phyloP scores from a whole-genome alignment of 2,797 vertebrate genomes.

The Myotis myotis region DNA sequence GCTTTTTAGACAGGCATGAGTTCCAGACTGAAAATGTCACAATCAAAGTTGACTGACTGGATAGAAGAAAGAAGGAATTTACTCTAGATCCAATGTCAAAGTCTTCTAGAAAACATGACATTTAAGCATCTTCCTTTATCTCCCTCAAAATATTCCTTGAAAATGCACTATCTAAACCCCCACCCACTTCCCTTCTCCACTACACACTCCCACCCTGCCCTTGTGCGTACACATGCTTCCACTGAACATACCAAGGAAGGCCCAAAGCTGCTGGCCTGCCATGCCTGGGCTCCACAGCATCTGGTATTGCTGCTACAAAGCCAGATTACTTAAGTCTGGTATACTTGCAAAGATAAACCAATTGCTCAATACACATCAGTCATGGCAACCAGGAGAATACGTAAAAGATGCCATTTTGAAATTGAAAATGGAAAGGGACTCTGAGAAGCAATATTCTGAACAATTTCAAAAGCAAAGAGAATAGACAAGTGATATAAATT shows the following conservation, averaged over 20 bases:
- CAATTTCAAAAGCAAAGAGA: slow-evolving; percentile 6
- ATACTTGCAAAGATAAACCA: not conserved
- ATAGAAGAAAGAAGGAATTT: slow-evolving; percentile 17
- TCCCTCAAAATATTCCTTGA: not conserved
- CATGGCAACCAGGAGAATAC: not conserved
- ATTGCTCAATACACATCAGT: not conserved
- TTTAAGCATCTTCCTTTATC: slow-evolving; percentile 40
- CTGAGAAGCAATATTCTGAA: slow-evolving; percentile 8
- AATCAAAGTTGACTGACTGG: not conserved
- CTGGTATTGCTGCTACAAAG: not conserved
- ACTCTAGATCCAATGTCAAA: not conserved
- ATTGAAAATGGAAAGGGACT: not conserved
- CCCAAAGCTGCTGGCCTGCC: not conserved
- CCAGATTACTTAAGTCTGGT: not conserved
- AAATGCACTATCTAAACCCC: not conserved
- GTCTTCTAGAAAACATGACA: slow-evolving; percentile 39
- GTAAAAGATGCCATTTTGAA: not conserved
- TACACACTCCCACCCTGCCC: not conserved
- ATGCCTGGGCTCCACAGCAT: not conserved
- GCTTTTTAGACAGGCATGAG: not conserved
- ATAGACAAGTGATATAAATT: not conserved
- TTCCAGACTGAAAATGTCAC: slow-evolving; percentile 11
- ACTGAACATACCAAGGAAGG: not conserved
- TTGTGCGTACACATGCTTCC: not conserved
- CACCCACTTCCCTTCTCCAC: not conserved